Evolutionary conservation across 2,113 vertebrate genomes (phyloP).

Genomic region (Otocyon megalotis): DNA sequence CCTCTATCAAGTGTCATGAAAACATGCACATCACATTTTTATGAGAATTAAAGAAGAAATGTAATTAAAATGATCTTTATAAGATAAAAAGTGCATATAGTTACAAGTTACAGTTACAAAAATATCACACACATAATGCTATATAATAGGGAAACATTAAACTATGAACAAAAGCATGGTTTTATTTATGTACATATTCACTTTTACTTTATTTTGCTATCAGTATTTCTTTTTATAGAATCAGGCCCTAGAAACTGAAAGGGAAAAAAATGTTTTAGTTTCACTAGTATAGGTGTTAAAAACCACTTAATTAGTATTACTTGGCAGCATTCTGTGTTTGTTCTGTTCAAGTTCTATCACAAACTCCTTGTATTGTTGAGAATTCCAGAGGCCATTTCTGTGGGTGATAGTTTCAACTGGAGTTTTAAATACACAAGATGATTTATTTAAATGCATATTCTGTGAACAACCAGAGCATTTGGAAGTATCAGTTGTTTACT

Average conservation of each 20-base stretch:
- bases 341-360: not conserved
- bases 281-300: not conserved
- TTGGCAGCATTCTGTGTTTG: not conserved
- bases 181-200: not conserved
- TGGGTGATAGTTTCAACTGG: not conserved
- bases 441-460: not conserved
- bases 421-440: constrained; percentile 50
- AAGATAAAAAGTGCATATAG: not conserved
- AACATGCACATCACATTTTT: not conserved
- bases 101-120: not conserved
- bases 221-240: not conserved
- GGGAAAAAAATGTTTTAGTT: not conserved
- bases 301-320: not conserved
- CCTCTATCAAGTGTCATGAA: not conserved
- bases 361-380: not conserved
- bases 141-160: not conserved
- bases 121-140: not conserved
- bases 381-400: constrained; percentile 22
- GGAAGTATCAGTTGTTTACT: not conserved
- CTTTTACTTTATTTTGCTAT: not conserved
- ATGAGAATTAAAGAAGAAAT: not conserved
- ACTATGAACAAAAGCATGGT: not conserved
- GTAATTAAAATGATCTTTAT: not conserved
- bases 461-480: not conserved
- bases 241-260: not conserved